phyloP scores from a whole-genome alignment of 2,113 vertebrate genomes.

The Cheirogaleus medius region DNA sequence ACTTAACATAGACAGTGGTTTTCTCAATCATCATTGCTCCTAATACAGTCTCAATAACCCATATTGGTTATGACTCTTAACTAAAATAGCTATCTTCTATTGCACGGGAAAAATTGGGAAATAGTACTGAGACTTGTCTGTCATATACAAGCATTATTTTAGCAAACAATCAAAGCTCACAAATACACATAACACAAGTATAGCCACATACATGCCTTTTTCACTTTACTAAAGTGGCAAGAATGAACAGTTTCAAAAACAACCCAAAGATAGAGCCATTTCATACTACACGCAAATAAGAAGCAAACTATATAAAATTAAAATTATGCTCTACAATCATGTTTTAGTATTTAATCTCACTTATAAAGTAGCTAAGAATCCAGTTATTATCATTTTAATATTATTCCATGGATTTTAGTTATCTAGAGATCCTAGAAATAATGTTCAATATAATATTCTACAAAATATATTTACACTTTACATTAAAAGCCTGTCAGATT shows the following conservation, averaged over 20 bases:
- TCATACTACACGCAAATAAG: neutral
- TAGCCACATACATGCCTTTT: neutral
- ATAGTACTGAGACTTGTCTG: neutral
- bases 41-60: neutral
- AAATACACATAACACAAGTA: neutral
- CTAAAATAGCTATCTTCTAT: neutral
- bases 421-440: neutral
- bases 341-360: neutral
- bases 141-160: neutral
- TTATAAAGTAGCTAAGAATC: neutral
- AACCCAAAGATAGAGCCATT: neutral
- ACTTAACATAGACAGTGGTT: neutral
- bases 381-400: neutral
- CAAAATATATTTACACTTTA: neutral
- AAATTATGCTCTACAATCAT: neutral
- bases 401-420: neutral
- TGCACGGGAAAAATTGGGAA: neutral
- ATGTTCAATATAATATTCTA: neutral
- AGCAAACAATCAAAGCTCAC: neutral
- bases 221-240: neutral
- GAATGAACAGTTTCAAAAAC: neutral
- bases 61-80: neutral
- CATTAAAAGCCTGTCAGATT: neutral
- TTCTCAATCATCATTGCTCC: neutral
- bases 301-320: neutral